Base-by-base conservation (phyloP, 2,888 invertebrate species). In the Balanococcus diminutus region DNA sequence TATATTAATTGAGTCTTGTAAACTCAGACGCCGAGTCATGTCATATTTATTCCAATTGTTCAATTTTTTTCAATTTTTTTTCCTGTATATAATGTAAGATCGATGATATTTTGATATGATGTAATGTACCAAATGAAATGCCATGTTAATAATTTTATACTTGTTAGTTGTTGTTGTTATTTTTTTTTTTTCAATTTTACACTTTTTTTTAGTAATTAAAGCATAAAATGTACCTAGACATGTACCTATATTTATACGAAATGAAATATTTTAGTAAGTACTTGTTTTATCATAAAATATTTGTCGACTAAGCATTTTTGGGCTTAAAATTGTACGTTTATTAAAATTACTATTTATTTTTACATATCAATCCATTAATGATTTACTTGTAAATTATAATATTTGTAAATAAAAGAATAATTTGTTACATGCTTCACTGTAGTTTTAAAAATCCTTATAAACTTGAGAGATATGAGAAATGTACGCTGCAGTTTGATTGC, bases 391-490 rank as follows among this genome's bases (percentile, higher is more conserved):
- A 84, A 72, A 83, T 16, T 72, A 82, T 31, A 11, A 31, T 39
- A 51, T 84, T 31, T 84, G 84, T 84, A 84, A 84, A 84, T 84
- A 39, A 84, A 84, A 3, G 46, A 36, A 28, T 81, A 19, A 81
- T 46, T 81, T 81, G 42, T 81, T 51, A 81, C 16, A 19, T 81
- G 42, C 81, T 81, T 46, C 25, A 81, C 28, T 46, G 1, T 79
- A 31, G 67, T 28, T 9, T 28, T 9, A 14, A 28, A 67, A 67
- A 67, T 67, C 19, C 2, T 46, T 46, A 36, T 36, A n/a, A n/a
- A n/a, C n/a, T n/a, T n/a, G n/a, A n/a, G n/a, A n/a, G n/a, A n/a
- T n/a, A n/a, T n/a, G n/a, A n/a, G n/a, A n/a, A n/a, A n/a, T n/a
- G n/a, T n/a, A n/a, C n/a, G n/a, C n/a, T n/a, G n/a, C n/a, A n/a